Evolutionary conservation across 2,113 vertebrate genomes (phyloP).

Genomic region (Hypomesus transpacificus): DNA sequence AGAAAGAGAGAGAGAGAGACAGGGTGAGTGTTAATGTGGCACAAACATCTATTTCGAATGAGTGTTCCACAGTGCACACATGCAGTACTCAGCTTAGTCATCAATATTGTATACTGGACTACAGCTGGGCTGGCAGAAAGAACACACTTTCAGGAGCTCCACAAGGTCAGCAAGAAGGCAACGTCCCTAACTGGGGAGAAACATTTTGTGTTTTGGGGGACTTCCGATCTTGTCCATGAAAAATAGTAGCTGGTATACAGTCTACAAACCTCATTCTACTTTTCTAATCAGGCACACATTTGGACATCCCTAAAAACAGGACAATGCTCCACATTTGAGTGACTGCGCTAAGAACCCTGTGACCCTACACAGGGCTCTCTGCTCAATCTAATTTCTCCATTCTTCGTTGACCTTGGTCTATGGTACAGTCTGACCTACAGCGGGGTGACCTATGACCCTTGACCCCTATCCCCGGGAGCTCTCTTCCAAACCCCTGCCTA

Average conservation of each 20-base stretch:
- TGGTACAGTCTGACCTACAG: background rate
- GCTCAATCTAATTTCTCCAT: too few relatives aligned
- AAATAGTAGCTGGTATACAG: background rate
- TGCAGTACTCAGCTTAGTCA: background rate
- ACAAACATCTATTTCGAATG: background rate
- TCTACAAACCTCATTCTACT: background rate
- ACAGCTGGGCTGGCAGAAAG: background rate
- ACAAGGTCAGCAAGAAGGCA: background rate
- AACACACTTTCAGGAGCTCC: background rate
- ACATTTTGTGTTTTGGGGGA: too few relatives aligned
- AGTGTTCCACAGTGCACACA: background rate
- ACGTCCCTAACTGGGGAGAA: too few relatives aligned
- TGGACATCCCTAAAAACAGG: too few relatives aligned
- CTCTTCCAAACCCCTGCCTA: background rate
- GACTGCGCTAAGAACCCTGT: too few relatives aligned
- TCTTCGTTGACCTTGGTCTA: background rate
- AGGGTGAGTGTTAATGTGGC: background rate
- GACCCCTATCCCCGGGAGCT: background rate
- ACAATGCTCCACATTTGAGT: too few relatives aligned
- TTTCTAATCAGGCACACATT: too few relatives aligned
- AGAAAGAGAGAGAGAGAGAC: conserved; percentile 2
- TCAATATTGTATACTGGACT: conserved; percentile 18
- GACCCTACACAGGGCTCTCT: too few relatives aligned
- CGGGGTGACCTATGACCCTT: too few relatives aligned
- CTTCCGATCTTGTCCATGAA: too few relatives aligned